Base-by-base conservation (phyloP, 2,888 invertebrate genomes). In the Piscicola geometra region DNA sequence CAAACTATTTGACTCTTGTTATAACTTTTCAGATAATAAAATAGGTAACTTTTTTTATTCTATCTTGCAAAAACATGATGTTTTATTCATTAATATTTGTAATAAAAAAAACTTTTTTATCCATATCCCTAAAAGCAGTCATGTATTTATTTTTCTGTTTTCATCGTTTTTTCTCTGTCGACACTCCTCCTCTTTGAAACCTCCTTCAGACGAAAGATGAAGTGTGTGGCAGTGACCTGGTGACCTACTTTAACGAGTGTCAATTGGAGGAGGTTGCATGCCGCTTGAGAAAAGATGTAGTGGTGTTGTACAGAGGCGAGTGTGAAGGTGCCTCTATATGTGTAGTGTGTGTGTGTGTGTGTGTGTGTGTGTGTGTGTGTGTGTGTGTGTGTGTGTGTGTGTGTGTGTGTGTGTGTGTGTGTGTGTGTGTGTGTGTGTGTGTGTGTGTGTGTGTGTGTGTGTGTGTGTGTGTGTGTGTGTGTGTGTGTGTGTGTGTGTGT, bases 181-280 rank as follows among this genome's bases (percentile, higher is more conserved):
- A n/a, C n/a, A n/a, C n/a, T n/a, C n/a, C n/a, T n/a, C n/a, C n/a
- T 41, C 15, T 41, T 41, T 41, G 9, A 41, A 41, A 41, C 41
- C 5, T 9, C 1, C 1, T n/a, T n/a, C 52, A 73, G 73, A 36
- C 64, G n/a, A 52, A 64, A 28, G 64, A 73, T 77, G 88, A 90
- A 80, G 92, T 93, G 76, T 94, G 94, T 86, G 94, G 93, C 78
- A 90, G 90, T 80, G 93, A 95, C 86, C 92, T 92, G 33, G 89
- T 90, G 81, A 92, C 92, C 32, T 94, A 94, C 87, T 88, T 89
- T 80, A 92, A 90, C 86, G 92, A 93, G 85, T 95, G 94, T 86
- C 90, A 92, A 82, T 88, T 94, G 82, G 89, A 91, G 83, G 89
- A 91, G 81, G 89, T 90, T 79, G 90, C 93, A 73, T 94, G 94